Base-by-base conservation (phyloP, 2,888 invertebrate genomes). In the Microctonus brassicae region DNA sequence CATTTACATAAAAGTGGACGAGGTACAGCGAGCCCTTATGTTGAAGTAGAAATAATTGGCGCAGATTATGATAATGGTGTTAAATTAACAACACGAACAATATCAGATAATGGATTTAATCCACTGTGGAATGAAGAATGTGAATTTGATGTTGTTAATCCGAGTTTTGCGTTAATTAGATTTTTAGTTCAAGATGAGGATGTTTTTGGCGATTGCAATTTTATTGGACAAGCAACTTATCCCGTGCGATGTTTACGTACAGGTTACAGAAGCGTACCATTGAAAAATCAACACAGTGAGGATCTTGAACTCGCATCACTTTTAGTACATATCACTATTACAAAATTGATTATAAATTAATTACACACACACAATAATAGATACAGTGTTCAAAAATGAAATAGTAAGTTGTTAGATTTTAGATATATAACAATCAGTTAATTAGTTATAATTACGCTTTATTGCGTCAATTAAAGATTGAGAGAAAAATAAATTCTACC, bases 161-260 rank as follows among this genome's bases (percentile, higher is more conserved):
- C 97, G 0, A 91, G 95, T 67, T 90, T 96, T 83, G 96, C 97
- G 0, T 88, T 98, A 61, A 88, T 97, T 61, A 90, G 97, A 42
- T 97, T 98, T 87, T 90, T 94, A 52, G 95, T 97, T 0, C 94
- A 96, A 88, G 97, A 97, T 87, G 98, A 97, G 87, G 99, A 99
- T 85, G 95, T 97, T 90, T 99, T 99, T 88, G 97, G 97, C 0
- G 98, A 98, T 82, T 95, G 94, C 11, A 97, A 97, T 89, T 97
- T 98, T 87, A 94, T 98, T 74, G 98, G 98, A 0, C 99, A 99
- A 89, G 96, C 97, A 52, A 96, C 96, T 11, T 97, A 93, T 89
- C 97, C 98, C 0, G 90, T 97, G 79, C 88, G 89, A 69, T 95
- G 95, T 82, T 88, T 96, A 34, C 91, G 95, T 69, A 91, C 92